Base-by-base conservation (phyloP, 2,113 vertebrate species). In the Paraplagusia blochii region DNA sequence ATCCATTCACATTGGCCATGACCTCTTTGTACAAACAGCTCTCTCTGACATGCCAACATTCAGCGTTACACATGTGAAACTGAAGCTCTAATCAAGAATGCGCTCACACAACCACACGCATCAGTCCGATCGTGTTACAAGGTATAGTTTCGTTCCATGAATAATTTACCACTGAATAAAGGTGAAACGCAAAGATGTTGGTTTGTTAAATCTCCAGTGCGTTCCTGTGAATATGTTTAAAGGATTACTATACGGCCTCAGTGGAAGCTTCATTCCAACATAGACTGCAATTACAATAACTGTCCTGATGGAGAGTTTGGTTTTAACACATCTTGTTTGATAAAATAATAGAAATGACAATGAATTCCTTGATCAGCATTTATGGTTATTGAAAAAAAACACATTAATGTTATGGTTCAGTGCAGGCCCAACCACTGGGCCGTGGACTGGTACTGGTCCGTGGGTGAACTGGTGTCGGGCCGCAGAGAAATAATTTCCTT, bases 121-220 rank as follows among this genome's bases (percentile, higher is more conserved):
- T 44, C 12, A 14, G 5, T 63, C 50, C 50, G 1, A 59, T 66
- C 53, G 52, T 66, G 44, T 71, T 65, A 75, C 47, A 33, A 79
- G 68, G 77, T 44, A 65, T 44, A 48, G 42, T 53, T 65, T 55
- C 11, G 13, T 18, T 12, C 46, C 42, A 69, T 77, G 51, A 82
- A 82, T 85, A 49, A 86, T 80, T 81, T 55, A 84, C 69, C 14
- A 40, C 14, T 49, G 8, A 42, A 53, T 60, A 47, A 64, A 66
- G 62, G 56, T 39, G 13, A 66, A 72, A 9, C 52, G 48, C 43
- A 61, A 66, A 29, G 22, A 74, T 56, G 77, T 82, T 72, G 66
- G 47, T 3, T 7, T 63, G 56, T 69, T 63, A 66, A 29, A 79
- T 72, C 53, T 55, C 7, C 46, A 49, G 54, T 57, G 12, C 42